These are phyloP conservation scores for Hemicordylus capensis DNA, from an alignment of 2,113 vertebrate species.

Conservation along the genomic window DNA sequence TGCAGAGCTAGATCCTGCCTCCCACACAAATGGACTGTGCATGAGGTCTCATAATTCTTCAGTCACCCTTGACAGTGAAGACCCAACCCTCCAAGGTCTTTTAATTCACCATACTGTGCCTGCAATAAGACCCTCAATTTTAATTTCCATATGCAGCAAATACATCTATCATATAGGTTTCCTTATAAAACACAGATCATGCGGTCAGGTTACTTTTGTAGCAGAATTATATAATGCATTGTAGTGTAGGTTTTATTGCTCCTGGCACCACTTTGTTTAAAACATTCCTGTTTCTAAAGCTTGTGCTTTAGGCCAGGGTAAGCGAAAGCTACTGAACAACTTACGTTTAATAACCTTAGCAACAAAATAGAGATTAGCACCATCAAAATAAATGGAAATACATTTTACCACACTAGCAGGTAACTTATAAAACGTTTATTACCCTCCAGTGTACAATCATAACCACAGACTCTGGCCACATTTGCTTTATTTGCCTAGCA, in stretches of 20 bases:
- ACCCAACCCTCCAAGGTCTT: neutral
- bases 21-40: neutral
- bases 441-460: neutral
- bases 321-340: constrained; percentile 31
- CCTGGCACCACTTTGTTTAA: neutral
- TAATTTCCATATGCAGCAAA: neutral
- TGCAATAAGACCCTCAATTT: neutral
- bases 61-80: neutral
- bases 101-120: neutral
- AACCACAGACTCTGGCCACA: neutral
- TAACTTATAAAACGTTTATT: constrained; percentile 23
- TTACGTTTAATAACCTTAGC: neutral
- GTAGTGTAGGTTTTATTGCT: neutral
- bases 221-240: neutral
- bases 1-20: too few relatives aligned
- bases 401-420: neutral
- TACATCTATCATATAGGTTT: neutral
- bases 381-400: constrained; percentile 28
- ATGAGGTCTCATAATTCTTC: neutral
- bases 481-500: neutral
- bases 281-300: neutral
- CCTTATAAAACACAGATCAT: neutral
- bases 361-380: neutral
- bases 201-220: neutral
- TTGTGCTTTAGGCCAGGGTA: neutral